Percentiles rank a stretch among this genome's conserved stretches.
These are phyloP conservation scores for Leptobrachium leishanense DNA, from an alignment of 2,113 vertebrate species.

Conservation along the genomic window DNA sequence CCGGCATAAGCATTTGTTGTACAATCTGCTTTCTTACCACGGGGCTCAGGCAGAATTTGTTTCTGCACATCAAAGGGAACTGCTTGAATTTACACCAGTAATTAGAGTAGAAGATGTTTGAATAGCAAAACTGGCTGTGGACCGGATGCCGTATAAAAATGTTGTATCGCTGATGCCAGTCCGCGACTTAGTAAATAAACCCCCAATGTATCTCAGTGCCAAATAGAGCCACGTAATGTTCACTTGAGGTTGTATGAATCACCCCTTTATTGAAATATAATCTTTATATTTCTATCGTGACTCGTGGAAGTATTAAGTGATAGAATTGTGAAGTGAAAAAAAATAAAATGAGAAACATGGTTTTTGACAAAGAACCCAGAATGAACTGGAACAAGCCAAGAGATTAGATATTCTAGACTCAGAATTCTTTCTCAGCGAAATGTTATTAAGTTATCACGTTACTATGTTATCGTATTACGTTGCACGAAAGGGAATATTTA, in stretches of 20 bases:
- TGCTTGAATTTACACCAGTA: no score
- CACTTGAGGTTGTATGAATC: not conserved
- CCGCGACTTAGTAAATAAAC: no score
- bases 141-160: no score
- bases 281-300: not conserved
- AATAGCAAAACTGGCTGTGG: no score
- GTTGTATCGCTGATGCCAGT: no score
- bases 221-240: not conserved
- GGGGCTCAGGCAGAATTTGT: no score
- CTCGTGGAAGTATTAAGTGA: not conserved
- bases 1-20: no score
- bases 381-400: slow-evolving; percentile 10
- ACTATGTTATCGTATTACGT: slow-evolving; percentile 38
- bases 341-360: not conserved
- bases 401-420: slow-evolving; percentile 5
- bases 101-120: no score
- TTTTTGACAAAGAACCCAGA: not conserved
- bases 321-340: not conserved
- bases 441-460: slow-evolving; percentile 44
- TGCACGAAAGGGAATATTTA: slow-evolving; percentile 48
- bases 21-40: no score
- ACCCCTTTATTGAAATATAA: not conserved
- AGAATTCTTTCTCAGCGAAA: slow-evolving; percentile 9
- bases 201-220: not conserved
- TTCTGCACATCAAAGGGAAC: no score